Conservation (phyloP, 1,140 invertebrate genomes). For the Drosophila bocki region DNA sequence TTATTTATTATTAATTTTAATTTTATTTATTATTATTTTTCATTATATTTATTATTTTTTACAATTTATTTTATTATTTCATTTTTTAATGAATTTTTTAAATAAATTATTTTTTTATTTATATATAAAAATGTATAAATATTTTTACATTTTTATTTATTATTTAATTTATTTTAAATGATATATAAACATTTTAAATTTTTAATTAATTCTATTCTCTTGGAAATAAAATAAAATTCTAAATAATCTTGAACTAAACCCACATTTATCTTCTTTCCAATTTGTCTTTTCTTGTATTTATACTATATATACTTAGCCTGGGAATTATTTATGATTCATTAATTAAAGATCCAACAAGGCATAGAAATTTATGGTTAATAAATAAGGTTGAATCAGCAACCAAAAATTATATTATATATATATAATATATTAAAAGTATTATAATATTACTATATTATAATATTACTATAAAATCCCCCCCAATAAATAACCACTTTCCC, state of each 20-base stretch:
- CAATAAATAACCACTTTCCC: background rate
- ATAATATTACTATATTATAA: background rate
- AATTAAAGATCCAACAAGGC: background rate
- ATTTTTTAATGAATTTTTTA: too few relatives aligned
- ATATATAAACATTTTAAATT: too few relatives aligned
- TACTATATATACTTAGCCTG: background rate
- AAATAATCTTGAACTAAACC: background rate
- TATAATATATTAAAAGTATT: background rate
- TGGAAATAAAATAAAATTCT: background rate
- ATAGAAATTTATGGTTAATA: background rate
- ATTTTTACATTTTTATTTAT: too few relatives aligned
- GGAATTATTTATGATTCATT: conserved; percentile 2
- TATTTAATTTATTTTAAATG: too few relatives aligned
- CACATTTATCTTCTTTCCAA: background rate
- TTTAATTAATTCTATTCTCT: too few relatives aligned
- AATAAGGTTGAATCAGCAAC: background rate
- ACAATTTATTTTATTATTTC: too few relatives aligned
- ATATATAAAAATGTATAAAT: too few relatives aligned
- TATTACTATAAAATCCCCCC: background rate
- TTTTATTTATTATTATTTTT: too few relatives aligned
- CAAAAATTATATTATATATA: background rate
- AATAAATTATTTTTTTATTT: too few relatives aligned
- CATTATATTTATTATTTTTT: too few relatives aligned
- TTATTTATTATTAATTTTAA: too few relatives aligned
- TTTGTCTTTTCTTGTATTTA: background rate